These are phyloP conservation scores for Parelbella ahira DNA, from an alignment of 2,888 invertebrate genomes.

Conservation along the genomic window DNA sequence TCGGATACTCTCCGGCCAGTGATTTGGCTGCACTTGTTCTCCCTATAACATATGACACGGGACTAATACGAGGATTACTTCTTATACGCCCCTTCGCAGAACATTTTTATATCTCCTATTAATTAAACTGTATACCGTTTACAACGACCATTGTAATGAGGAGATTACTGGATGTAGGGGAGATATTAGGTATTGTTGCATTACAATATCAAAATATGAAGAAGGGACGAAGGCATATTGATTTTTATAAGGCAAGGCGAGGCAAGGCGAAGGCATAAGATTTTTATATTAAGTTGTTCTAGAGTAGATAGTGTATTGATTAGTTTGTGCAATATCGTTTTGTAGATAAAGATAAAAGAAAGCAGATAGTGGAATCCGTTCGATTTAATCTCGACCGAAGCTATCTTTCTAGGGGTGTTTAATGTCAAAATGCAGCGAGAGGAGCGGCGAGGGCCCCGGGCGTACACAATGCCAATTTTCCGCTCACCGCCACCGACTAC, in stretches of 20 bases:
- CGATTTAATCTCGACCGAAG: conserved; percentile 1
- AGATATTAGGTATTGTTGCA: no score
- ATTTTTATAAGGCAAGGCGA: no score
- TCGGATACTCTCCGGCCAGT: conserved; percentile 61
- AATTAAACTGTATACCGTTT: conserved; percentile 10
- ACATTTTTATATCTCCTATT: conserved; percentile 21
- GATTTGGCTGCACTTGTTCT: conserved; percentile 76
- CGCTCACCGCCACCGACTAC: conserved; percentile 77
- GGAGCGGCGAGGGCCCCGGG: conserved; percentile 32
- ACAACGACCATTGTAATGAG: conserved; percentile 4
- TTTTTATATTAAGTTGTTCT: no score
- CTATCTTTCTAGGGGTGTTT: conserved; percentile 15
- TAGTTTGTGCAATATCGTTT: no score
- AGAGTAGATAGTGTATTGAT: no score
- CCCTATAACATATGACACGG: conserved; percentile 56
- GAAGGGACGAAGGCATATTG: no score
- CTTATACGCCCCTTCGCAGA: conserved; percentile 26
- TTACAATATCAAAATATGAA: no score
- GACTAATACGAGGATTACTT: conserved; percentile 60
- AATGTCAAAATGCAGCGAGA: conserved; percentile 34
- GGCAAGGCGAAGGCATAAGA: no score
- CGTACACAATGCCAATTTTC: conserved; percentile 74
- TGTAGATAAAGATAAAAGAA: not conserved
- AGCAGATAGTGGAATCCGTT: not conserved
- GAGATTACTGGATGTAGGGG: conserved; percentile 7